Conservation (phyloP, 2,888 invertebrate genomes). For the Lysandra coridon region DNA sequence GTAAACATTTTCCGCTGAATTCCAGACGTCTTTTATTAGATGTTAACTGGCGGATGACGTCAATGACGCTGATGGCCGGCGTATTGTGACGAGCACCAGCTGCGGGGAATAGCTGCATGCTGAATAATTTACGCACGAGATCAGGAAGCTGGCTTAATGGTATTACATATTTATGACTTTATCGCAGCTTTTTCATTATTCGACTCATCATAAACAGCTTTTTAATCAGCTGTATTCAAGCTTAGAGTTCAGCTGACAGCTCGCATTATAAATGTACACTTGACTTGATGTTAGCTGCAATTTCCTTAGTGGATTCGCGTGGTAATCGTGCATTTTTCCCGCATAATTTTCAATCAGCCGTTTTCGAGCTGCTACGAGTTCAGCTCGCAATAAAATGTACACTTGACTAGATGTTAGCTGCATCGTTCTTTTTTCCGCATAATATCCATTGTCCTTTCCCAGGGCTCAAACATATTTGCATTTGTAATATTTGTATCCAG, state of each 20-base stretch:
- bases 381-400: neutral
- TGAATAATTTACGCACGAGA: slow-evolving; percentile 19
- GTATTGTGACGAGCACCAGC: slow-evolving; percentile 26
- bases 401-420: neutral
- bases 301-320: too few species aligned
- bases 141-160: slow-evolving; percentile 13
- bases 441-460: too few species aligned
- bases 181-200: slow-evolving; percentile 18
- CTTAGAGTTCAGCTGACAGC: neutral
- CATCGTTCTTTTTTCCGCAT: neutral
- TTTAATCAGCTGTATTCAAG: neutral
- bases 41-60: slow-evolving; percentile 24
- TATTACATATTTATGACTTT: slow-evolving; percentile 22
- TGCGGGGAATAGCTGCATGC: slow-evolving; percentile 27
- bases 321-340: too few species aligned
- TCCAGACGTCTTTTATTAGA: slow-evolving; percentile 30
- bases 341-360: neutral
- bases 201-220: neutral
- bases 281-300: neutral
- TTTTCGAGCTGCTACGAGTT: neutral
- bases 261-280: neutral
- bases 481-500: too few species aligned
- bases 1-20: slow-evolving; percentile 28
- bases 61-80: neutral
- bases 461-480: too few species aligned